Base-by-base conservation (phyloP, 2,113 vertebrate species). In the Garra rufa region DNA sequence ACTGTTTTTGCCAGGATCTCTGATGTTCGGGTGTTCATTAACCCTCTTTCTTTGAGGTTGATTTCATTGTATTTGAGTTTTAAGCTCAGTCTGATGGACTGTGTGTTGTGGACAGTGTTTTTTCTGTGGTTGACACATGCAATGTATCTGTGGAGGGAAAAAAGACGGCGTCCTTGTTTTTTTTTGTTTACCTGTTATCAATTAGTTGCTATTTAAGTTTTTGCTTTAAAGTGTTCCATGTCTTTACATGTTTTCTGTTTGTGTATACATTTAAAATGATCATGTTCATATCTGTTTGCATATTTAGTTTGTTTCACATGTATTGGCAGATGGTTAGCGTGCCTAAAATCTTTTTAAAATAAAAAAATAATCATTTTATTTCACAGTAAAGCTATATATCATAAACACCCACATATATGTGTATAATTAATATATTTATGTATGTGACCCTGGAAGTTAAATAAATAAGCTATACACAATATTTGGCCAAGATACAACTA, bases 241-340 rank as follows among this genome's bases (percentile, higher is more conserved):
- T 59, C 10, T 77, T 38, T 77, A n/a, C 34, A 26, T 69, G 21
- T 59, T 73, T 63, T 19, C 9, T 41, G 38, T 70, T 70, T 77
- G 61, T 67, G 8, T 63, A 9, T 65, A 38, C 70, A 21, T 38
- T 76, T 79, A 85, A 67, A 34, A 50, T 48, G 1, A 38, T 71
- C 41, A 34, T 43, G n/a, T 52, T 73, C 28, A 38, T n/a, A 63
- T 79, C 41, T 73, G 21, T 76, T 73, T 77, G 44, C 26, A 17
- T 57, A 59, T 21, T 67, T 69, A 13, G 19, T 59, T 30, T 79
- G 6, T 59, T 78, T 59, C 11, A n/a, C 5, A 71, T 71, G 21
- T 44, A 71, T 3, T 24, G 41, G 11, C 6, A 41, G n/a, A 9
- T 73, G 41, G 2, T 24, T 44, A n/a, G 21, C 44, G 14, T 44